Evolutionary conservation across 1,140 invertebrate genomes (phyloP), one percentile per base, ranked within the genome.

Genomic region (Calephelis nemesis): DNA sequence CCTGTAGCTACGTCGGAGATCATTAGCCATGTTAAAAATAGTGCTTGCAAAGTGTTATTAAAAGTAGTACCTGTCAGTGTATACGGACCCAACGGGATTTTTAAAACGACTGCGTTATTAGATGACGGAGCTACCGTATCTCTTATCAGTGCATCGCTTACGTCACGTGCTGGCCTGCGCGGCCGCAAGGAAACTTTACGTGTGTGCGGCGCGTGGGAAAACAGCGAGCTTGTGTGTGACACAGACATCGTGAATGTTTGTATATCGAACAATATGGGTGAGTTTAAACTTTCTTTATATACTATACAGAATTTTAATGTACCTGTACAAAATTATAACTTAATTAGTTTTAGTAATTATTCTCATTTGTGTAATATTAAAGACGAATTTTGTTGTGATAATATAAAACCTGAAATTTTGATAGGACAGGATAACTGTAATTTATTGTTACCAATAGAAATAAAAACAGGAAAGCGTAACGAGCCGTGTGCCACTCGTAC

Each of bases 11-110:
- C n/a, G 13, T 58, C 15, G 52, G 13, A n/a, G 8, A 9, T 4
- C 52, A 58, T 10, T 13, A 12, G 39, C 52, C 8, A 58, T 19
- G 52, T 58, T 30, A n/a, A 58, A 19, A 58, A 30, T 30, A 30
- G 30, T 30, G 30, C 30, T 30, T 30, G 30, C 30, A 30, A 30
- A 30, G 30, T 30, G n/a, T 58, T 9, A 15, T 15, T 58, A 58
- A 58, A 58, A 58, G 52, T 58, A 13, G 52, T 58, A 13, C 52
- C 13, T 58, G 52, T 58, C 10, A 58, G 39, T 58, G 39, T 58
- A 19, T 30, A 58, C 52, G 52, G 52, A 13, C 52, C 52, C 39
- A 58, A 58, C 9, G 52, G 52, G 15, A 15, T 58, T 11, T 7
- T 54, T 7, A 54, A 54, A 13, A 13, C n/a, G n/a, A 54, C 3